Conservation (phyloP, 2,113 vertebrate species). For the Atrichornis clamosus region DNA sequence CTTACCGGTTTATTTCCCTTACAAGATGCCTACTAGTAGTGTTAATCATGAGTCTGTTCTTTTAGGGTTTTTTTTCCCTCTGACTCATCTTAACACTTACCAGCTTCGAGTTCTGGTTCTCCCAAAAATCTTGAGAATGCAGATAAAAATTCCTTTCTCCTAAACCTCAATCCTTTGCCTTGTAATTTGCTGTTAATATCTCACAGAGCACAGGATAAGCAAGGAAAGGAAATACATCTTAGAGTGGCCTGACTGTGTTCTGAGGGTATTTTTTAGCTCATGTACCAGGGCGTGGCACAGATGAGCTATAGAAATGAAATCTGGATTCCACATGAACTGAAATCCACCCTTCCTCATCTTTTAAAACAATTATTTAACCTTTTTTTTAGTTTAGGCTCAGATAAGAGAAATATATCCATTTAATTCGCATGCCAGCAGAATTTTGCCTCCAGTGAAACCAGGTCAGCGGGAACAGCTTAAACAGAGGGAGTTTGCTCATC, state of each 20-base stretch:
- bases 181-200: not conserved
- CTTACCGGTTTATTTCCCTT: not conserved
- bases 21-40: not conserved
- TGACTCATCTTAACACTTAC: slow-evolving; percentile 12
- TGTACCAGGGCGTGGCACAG: not conserved
- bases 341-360: not conserved
- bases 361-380: not conserved
- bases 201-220: not conserved
- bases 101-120: not conserved
- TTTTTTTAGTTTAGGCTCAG: not conserved
- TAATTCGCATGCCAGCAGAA: not conserved
- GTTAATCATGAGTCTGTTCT: not conserved
- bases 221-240: not conserved
- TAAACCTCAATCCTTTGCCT: not conserved
- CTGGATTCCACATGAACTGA: not conserved
- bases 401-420: not conserved
- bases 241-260: not conserved
- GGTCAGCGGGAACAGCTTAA: not conserved
- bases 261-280: not conserved
- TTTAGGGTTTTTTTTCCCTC: not conserved
- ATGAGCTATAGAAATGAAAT: not conserved
- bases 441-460: not conserved
- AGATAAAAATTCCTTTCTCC: not conserved
- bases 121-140: not conserved
- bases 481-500: not conserved